Percentiles rank a stretch among this genome's conserved stretches.
Conservation (phyloP, 2,888 invertebrate genomes). For the Chrysina gloriosa region DNA sequence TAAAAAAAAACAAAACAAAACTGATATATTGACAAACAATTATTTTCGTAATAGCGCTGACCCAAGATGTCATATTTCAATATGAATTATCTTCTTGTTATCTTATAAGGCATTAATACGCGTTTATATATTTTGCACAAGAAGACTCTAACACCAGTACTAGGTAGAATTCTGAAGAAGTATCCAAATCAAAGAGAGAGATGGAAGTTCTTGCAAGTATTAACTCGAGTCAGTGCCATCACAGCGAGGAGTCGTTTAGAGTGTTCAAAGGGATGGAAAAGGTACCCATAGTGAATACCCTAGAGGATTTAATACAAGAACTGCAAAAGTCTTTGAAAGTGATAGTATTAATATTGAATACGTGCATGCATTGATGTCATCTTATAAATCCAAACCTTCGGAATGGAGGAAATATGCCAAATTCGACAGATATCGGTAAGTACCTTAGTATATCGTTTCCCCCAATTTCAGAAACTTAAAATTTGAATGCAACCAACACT, state of each 20-base stretch:
- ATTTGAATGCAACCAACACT: too few species aligned
- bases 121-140: constrained; percentile 22
- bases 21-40: constrained; percentile 1
- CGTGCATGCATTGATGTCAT: constrained; percentile 81
- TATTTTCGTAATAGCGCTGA: constrained; percentile 14
- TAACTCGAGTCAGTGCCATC: neutral
- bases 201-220: constrained; percentile 15
- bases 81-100: constrained; percentile 26
- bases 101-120: constrained; percentile 12
- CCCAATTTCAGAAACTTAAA: constrained; percentile 24
- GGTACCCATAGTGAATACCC: constrained; percentile 62
- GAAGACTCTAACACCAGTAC: constrained; percentile 9
- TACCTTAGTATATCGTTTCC: neutral
- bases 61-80: constrained; percentile 25
- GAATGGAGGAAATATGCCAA: constrained; percentile 97
- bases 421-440: constrained; percentile 89
- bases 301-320: constrained; percentile 75
- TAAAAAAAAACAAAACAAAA: constrained; percentile 4
- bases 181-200: neutral
- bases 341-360: constrained; percentile 91
- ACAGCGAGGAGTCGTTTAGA: neutral
- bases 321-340: constrained; percentile 79
- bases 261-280: constrained; percentile 24
- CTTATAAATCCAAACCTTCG: constrained; percentile 87
- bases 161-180: neutral